Evolutionary conservation across 2,113 vertebrate genomes (phyloP), one percentile per base, ranked within the genome.

Genomic region (Haliaeetus leucogaster): DNA sequence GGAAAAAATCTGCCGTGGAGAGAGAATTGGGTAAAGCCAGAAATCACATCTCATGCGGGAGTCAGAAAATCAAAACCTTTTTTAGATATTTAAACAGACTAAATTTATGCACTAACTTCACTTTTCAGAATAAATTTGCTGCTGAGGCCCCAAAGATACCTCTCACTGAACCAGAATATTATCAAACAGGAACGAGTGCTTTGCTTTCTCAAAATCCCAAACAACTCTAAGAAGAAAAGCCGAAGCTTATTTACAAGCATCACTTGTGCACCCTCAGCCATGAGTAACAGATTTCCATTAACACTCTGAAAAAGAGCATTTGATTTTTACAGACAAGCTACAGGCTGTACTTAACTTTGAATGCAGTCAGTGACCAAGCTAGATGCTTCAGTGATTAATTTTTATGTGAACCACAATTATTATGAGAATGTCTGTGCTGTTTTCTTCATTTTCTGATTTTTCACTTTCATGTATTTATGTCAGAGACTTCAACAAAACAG

Each of bases 381-480:
- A 61, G 87, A 79, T 72, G 87, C 68, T 78, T 73, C 94, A 73
- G 66, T 83, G 82, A 96, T 94, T 94, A 96, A 74, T 94, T 96
- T 96, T 95, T 89, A 93, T 94, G 91, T n/a, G 90, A 97, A 86
- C 25, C 81, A 94, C 78, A 92, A 94, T 95, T 94, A 96, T 94
- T 95, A 90, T 66, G 66, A 93, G 81, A 95, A 95, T 53, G 52
- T 73, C 94, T 96, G 42, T 63, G 82, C 66, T 63, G 74, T 86
- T 93, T 88, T 94, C 68, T 92, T 90, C 50, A 93, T 94, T 92
- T 96, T 94, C 83, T 48, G 67, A 94, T 92, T 96, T 96, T 96
- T 85, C 78, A 93, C 78, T 94, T 96, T 90, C 71, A 93, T 85
- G 50, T 80, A 42, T 92, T 93, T 97, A 88, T 97, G 86, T 90